Evolutionary conservation across 2,888 invertebrate species (phyloP), one percentile per base, ranked within the genome.

Genomic region (Chymomyza amoena): DNA sequence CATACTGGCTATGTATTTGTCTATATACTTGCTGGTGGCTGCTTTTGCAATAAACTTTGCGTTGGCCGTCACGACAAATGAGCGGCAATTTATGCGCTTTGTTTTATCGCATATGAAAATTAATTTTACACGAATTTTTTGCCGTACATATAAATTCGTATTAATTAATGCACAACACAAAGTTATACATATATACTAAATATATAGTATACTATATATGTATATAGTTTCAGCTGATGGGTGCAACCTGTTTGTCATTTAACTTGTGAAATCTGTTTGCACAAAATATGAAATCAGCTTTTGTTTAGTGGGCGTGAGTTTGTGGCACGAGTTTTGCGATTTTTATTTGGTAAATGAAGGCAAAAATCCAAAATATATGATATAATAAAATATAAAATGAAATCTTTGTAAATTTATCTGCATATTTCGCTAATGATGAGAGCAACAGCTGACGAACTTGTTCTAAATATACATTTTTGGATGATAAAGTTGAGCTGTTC

Each of bases 241-340:
- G 74, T 83, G 78, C 76, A 81, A 79, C 83, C 83, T 74, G 83
- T 85, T 79, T 77, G 59, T 54, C 15, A n/a, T 57, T 57, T 54
- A 54, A 10, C 20, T 79, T 72, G 52, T 69, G 66, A 66, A 60
- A 70, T 72, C 15, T 66, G 64, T 32, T 32, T 70, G 75, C 65
- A 62, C 61, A 68, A 73, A 73, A 78, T 78, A 81, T 83, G 78
- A 85, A 83, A 83, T 85, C 85, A 85, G 85, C 83, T 15, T 25
- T 57, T 57, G 64, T 32, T 32, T 75, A 64, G 83, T 83, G 81
- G 85, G 85, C 83, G 85, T 83, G 83, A 76, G 68, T 25, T 57
- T 25, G 18, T 18, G 25, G 25, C 83, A 76, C 81, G 70, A 65
- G 39, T 67, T 64, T 61, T 60, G 65, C 68, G 64, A 54, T 36